These are phyloP conservation scores for Alouatta palliata DNA, from an alignment of 2,113 vertebrate genomes.

Conservation along the genomic window DNA sequence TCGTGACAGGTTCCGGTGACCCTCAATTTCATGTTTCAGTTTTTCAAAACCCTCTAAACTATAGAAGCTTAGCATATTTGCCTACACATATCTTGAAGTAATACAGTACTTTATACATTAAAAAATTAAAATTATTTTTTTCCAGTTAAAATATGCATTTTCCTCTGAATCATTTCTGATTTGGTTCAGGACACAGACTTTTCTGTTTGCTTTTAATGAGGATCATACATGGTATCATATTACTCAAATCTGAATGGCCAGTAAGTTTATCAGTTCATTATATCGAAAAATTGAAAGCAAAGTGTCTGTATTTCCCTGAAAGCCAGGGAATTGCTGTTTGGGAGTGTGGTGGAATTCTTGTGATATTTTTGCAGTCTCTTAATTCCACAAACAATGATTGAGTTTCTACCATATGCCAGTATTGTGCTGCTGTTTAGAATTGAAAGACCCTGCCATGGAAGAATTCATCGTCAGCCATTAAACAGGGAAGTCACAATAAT, in stretches of 20 bases:
- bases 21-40: not conserved
- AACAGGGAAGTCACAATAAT: not conserved
- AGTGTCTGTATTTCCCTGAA: not conserved
- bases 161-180: conserved; percentile 12
- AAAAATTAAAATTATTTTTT: not conserved
- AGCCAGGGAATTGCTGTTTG: conserved; percentile 24
- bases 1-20: not conserved
- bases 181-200: conserved; percentile 18
- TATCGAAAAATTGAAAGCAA: conserved; percentile 42
- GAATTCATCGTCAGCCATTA: not conserved
- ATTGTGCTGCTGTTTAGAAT: not conserved
- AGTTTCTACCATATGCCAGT: not conserved
- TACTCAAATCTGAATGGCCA: conserved; percentile 31
- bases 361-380: conserved; percentile 15
- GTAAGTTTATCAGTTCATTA: conserved; percentile 16
- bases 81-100: not conserved
- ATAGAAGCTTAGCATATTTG: not conserved
- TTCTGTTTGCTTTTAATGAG: conserved; percentile 45
- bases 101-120: not conserved
- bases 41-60: not conserved
- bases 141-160: conserved; percentile 8
- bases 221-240: not conserved
- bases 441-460: not conserved
- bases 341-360: not conserved
- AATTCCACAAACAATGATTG: not conserved